These are phyloP conservation scores for Ophiothrix spiculata DNA, from an alignment of 35 echinoderm and acorn worm genomes.

Conservation along the genomic window DNA sequence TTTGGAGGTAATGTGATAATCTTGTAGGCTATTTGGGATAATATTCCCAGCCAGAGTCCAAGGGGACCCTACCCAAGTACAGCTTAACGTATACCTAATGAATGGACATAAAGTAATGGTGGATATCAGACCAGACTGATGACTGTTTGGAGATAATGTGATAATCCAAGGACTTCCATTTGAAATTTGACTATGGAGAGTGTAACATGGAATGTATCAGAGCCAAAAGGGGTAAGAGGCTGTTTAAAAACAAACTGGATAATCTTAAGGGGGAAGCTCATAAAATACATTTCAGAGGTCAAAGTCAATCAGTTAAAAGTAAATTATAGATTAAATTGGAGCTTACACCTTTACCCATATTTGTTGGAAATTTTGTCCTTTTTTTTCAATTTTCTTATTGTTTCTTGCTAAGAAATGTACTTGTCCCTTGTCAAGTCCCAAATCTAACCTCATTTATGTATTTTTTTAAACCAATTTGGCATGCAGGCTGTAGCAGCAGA, in stretches of 20 bases:
- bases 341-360: no score
- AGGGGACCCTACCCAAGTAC: conserved; percentile 46
- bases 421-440: background rate
- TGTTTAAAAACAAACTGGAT: background rate
- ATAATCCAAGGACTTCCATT: background rate
- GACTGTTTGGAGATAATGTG: conserved; percentile 76
- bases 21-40: background rate
- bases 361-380: no score
- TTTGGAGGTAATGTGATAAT: conserved; percentile 51
- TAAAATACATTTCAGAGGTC: no score
- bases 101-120: conserved; percentile 84
- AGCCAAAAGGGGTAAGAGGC: background rate
- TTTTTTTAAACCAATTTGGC: conserved; percentile 14
- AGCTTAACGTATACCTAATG: conserved; percentile 80
- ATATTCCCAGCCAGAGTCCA: background rate
- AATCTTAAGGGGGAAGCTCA: background rate
- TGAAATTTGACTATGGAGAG: background rate
- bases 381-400: background rate
- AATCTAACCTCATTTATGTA: background rate
- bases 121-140: conserved; percentile 93
- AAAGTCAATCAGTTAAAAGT: no score
- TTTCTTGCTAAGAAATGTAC: background rate
- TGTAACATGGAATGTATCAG: background rate
- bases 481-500: conserved; percentile 70
- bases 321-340: no score